phyloP scores from a whole-genome alignment of 2,113 vertebrate species.

The Etheostoma cragini region DNA sequence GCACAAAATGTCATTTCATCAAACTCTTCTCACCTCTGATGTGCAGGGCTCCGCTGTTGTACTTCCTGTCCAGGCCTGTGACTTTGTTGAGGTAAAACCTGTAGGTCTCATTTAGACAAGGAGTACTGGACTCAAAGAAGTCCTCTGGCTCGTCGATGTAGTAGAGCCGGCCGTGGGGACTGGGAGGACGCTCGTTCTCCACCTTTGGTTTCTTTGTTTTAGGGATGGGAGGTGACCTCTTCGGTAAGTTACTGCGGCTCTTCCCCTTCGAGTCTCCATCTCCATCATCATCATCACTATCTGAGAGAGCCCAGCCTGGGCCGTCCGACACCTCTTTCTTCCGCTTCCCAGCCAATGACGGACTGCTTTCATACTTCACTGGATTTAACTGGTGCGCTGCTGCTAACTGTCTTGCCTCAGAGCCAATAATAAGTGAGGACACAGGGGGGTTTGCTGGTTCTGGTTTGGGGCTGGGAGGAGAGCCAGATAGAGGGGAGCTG shows the following conservation, averaged over 20 bases:
- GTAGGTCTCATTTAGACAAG: slow-evolving; percentile 86
- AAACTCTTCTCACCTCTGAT: slow-evolving; percentile 87
- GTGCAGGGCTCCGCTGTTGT: slow-evolving; percentile 92
- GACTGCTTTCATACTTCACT: slow-evolving; percentile 66
- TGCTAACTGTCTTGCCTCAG: slow-evolving; percentile 88
- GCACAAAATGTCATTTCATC: neutral
- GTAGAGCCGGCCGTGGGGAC: slow-evolving; percentile 66
- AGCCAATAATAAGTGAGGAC: slow-evolving; percentile 72
- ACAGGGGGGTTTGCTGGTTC: slow-evolving; percentile 64
- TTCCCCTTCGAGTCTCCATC: slow-evolving; percentile 41
- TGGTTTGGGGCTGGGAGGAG: slow-evolving; percentile 28
- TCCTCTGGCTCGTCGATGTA: slow-evolving; percentile 79
- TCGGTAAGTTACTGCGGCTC: slow-evolving; percentile 14
- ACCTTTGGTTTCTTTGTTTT: slow-evolving; percentile 73
- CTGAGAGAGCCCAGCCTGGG: slow-evolving; percentile 93
- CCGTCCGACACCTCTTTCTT: slow-evolving; percentile 83
- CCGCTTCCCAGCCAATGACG: slow-evolving; percentile 79
- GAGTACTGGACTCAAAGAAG: slow-evolving; percentile 86
- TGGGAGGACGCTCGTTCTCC: slow-evolving; percentile 67
- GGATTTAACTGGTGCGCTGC: slow-evolving; percentile 84
- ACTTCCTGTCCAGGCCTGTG: slow-evolving; percentile 88
- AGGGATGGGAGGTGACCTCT: slow-evolving; percentile 62
- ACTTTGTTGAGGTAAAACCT: slow-evolving; percentile 96
- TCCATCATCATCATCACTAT: slow-evolving; percentile 87
- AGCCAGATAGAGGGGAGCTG: slow-evolving; percentile 6